phyloP scores from a whole-genome alignment of 2,113 vertebrate genomes.

The Oreochromis tanganicae region DNA sequence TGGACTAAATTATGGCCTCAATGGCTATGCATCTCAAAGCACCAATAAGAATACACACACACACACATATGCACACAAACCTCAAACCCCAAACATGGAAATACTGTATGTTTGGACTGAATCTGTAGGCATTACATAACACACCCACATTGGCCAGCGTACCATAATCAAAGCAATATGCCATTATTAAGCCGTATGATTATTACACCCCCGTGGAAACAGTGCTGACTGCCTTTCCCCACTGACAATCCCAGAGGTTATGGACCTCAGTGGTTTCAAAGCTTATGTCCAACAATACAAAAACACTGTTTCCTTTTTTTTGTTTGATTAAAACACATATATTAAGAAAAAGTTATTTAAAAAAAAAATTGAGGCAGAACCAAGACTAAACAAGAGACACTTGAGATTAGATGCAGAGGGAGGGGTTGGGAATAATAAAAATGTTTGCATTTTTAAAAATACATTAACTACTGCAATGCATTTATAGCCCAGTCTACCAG shows the following conservation, averaged over 20 bases:
- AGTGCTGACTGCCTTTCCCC: neutral
- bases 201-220: neutral
- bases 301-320: neutral
- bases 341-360: neutral
- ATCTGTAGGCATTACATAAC: conserved; percentile 47
- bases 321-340: neutral
- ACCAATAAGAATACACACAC: conserved; percentile 61
- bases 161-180: conserved; percentile 5
- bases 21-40: conserved; percentile 65
- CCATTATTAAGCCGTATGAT: conserved; percentile 4
- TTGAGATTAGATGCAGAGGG: conserved; percentile 42
- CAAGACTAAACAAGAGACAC: conserved; percentile 38
- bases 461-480: conserved; percentile 41
- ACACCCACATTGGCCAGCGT: neutral
- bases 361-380: neutral
- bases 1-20: conserved; percentile 78
- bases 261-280: neutral
- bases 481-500: conserved; percentile 27
- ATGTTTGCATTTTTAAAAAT: conserved; percentile 66
- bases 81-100: conserved; percentile 3
- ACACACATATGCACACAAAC: neutral
- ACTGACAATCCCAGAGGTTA: neutral
- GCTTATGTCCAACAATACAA: neutral
- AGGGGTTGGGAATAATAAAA: conserved; percentile 51
- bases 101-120: neutral